Conservation (phyloP, 2,797 vertebrate species). For the Halcyon chelicuti region DNA sequence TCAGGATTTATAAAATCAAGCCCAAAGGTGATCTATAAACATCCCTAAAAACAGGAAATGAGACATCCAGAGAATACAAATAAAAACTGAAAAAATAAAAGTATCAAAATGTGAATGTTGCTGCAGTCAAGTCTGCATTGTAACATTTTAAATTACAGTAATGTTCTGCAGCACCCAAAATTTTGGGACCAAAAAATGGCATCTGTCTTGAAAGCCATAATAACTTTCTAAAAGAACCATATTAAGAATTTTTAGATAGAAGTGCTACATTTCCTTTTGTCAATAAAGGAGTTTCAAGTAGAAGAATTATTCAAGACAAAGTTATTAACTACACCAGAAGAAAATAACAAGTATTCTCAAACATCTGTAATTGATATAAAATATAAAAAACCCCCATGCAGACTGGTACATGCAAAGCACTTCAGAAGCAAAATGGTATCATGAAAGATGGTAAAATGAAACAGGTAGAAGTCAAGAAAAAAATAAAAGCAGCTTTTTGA, state of each 20-base stretch:
- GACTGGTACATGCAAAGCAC: slow-evolving; percentile 13
- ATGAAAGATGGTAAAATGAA: not conserved
- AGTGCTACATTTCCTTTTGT: not conserved
- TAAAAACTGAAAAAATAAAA: not conserved
- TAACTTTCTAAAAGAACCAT: not conserved
- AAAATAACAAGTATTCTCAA: not conserved
- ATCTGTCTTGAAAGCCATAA: not conserved
- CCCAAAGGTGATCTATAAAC: not conserved
- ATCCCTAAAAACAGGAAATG: not conserved
- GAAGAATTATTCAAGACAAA: not conserved
- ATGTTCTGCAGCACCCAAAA: not conserved
- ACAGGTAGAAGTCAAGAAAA: not conserved
- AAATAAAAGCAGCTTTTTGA: slow-evolving; percentile 58
- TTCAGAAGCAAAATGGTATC: not conserved
- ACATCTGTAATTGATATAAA: not conserved
- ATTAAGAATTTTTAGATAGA: not conserved
- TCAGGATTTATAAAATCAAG: not conserved
- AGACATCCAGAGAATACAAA: not conserved
- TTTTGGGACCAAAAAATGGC: not conserved
- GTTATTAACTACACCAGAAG: not conserved
- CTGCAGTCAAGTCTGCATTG: not conserved
- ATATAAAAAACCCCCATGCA: not conserved
- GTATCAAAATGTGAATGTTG: not conserved
- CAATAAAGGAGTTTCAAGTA: not conserved
- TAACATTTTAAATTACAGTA: not conserved